Base-by-base conservation (phyloP, 2,888 invertebrate species). In the Luperina nickerlii region DNA sequence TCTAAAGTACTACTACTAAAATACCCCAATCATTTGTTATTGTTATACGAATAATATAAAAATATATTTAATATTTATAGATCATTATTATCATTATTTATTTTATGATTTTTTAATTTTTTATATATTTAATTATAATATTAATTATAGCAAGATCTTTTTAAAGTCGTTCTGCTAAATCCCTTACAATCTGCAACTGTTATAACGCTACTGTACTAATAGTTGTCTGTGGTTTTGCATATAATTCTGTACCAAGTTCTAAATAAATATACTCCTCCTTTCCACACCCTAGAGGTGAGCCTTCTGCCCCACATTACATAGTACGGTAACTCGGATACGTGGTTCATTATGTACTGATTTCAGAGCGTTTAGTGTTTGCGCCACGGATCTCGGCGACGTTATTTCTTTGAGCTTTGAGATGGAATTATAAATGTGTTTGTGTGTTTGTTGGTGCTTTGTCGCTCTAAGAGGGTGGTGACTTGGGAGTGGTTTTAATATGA, bases 301-400 rank as follows among this genome's bases (percentile, higher is more conserved):
- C 72, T 85, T 83, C 86, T 86, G 83, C 8, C 18, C 5, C 38
- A 18, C 9, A 24, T 20, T 66, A 32, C 42, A 62, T 94, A 92
- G 51, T 83, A 51, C 24, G 24, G 69, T 75, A 48, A 69, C 77
- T 74, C 93, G 90, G 85, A 91, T 94, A 93, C 94, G 94, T 93
- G 94, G 92, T 94, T 95, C 95, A 95, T 95, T 95, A 95, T 93
- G 94, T 93, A 90, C 93, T 94, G 95, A 95, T 95, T 95, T 94
- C 93, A 92, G 93, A 93, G 90, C 93, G 93, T 94, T 95, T 94
- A 93, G 94, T 89, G 92, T 88, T 91, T 88, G 90, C 88, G 63
- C 77, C 79, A 76, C 77, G 70, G 79, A 80, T 84, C 85, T 84
- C 63, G 48, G 74, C 68, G 76, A 76, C 68, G 76, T 71, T 86